phyloP scores from a whole-genome alignment of 2,888 invertebrate species.

The Cephus nigrinus region DNA sequence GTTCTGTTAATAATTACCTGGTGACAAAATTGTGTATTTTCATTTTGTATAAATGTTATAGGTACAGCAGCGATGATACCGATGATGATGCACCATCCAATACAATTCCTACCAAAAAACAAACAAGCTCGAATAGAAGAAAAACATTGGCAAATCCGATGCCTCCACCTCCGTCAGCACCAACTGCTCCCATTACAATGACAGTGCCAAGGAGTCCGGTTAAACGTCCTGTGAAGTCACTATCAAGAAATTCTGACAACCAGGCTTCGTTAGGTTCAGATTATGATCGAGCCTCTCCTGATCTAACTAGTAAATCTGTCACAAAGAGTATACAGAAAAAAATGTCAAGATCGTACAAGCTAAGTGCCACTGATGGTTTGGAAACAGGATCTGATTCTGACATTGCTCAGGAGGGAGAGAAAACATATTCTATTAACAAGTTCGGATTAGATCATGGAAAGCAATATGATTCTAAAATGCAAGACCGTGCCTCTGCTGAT shows the following conservation, averaged over 20 bases:
- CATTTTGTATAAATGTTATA: conserved; percentile 18
- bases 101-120: conserved; percentile 66
- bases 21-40: neutral
- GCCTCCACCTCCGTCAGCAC: conserved; percentile 56
- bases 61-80: conserved; percentile 68
- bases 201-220: conserved; percentile 39
- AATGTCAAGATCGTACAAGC: conserved; percentile 41
- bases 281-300: conserved; percentile 34
- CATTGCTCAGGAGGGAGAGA: conserved; percentile 59
- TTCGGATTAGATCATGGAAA: conserved; percentile 38
- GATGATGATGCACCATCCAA: conserved; percentile 61
- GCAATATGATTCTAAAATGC: conserved; percentile 29
- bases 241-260: conserved; percentile 40
- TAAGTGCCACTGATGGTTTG: conserved; percentile 70
- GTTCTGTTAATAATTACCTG: neutral
- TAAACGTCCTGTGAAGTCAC: conserved; percentile 40
- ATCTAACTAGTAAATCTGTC: conserved; percentile 35
- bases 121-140: conserved; percentile 66
- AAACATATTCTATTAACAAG: conserved; percentile 34
- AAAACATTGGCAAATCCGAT: conserved; percentile 62
- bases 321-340: conserved; percentile 47
- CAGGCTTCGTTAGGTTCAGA: conserved; percentile 37
- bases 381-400: conserved; percentile 81
- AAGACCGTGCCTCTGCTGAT: conserved; percentile 2
- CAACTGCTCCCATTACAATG: conserved; percentile 9